Base-by-base conservation (phyloP, 2,888 invertebrate species). In the Danaus chrysippus region DNA sequence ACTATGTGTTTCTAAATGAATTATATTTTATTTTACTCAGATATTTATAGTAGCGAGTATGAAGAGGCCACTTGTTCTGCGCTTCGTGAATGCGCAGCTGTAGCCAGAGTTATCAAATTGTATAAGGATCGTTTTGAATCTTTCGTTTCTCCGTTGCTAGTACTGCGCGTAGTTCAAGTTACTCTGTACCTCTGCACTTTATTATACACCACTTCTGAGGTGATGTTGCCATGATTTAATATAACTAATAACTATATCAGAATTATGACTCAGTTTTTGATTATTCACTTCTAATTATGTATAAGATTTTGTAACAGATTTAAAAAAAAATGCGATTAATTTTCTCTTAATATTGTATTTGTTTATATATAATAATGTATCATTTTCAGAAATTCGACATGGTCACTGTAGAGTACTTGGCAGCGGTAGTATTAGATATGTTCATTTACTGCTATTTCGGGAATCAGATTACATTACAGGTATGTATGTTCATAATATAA, bases 401-500 rank as follows among this genome's bases (percentile, higher is more conserved):
- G 82, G 73, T 82, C 2, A 89, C 88, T 0, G 82, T 85, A 57
- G 89, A 90, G 66, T 90, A 90, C 53, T 63, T 89, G 19, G 82
- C 69, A 2, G 90, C 90, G 1, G 87, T 87, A 0, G 82, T 84
- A 0, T 70, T 89, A 63, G 89, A 90, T n/a, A 87, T 82, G 6
- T 89, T 82, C 46, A 78, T 90, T 2, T 89, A 89, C 64, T 90
- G 90, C 65, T 87, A 84, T 65, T 87, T 80, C 60, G 90, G 90
- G 15, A 86, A 85, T 59, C 87, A 88, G 73, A 84, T 90, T 1
- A 89, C 86, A 56, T 70, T 82, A 58, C 90, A 90, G 83, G 90
- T 85, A 72, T 59, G n/a, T n/a, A n/a, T n/a, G n/a, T n/a, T n/a
- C n/a, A n/a, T n/a, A n/a, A n/a, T n/a, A n/a, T n/a, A n/a, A n/a